phyloP scores from a whole-genome alignment of 2,113 vertebrate genomes.

The Atlantisia rogersi region DNA sequence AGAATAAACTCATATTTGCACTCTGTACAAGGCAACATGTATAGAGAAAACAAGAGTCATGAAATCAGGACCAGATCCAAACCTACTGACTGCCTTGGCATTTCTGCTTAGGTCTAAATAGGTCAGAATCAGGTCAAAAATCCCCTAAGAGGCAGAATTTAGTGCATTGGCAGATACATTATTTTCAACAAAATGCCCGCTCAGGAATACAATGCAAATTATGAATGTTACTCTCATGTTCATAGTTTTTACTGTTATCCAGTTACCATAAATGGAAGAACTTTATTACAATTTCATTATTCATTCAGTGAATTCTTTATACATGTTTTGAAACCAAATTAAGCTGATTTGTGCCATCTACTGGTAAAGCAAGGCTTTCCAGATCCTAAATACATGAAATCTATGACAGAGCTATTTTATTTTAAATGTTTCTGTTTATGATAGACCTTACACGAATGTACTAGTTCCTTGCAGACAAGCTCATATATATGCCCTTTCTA shows the following conservation, averaged over 20 bases:
- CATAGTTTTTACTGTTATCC: neutral
- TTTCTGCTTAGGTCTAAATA: neutral
- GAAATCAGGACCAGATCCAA: neutral
- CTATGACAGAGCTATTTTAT: neutral
- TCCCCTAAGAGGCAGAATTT: neutral
- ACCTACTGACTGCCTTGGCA: neutral
- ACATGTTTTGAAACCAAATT: neutral
- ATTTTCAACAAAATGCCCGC: neutral
- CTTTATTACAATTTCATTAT: neutral
- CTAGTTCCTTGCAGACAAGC: neutral
- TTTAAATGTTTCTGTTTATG: neutral
- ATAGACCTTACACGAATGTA: neutral
- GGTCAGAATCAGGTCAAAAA: neutral
- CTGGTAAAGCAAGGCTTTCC: slow-evolving; percentile 36
- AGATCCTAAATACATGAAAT: neutral
- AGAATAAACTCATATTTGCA: neutral
- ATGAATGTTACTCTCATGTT: neutral
- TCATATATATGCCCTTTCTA: neutral
- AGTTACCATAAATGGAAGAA: neutral
- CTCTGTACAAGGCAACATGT: neutral
- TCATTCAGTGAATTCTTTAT: neutral
- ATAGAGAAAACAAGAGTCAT: neutral
- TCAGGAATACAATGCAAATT: neutral
- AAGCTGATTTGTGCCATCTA: slow-evolving; percentile 61
- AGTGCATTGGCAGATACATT: neutral